Base-by-base conservation (phyloP, 1,140 invertebrate genomes). In the Trichoplusia ni region DNA sequence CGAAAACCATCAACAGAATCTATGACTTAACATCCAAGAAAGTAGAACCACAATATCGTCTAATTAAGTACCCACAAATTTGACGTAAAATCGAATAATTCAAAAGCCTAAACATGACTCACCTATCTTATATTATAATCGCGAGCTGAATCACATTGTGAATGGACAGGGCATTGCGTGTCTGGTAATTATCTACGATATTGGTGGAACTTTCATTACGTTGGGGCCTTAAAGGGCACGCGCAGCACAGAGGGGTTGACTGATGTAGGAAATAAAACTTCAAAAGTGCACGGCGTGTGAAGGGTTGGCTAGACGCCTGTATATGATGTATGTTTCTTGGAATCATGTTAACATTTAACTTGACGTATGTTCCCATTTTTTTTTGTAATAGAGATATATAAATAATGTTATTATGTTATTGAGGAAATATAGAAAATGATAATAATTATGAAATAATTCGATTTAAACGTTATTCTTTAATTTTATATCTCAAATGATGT, bases 161-260 rank as follows among this genome's bases (percentile, higher is more conserved):
- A 77, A 81, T 72, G 76, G 61, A 75, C 71, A 70, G 51, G 67
- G 66, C 63, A 56, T 79, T 75, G 78, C 79, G 81, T 81, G 81
- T 70, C 73, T 68, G 35, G 67, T 81, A 81, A 81, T 82, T 79
- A 79, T 77, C 73, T 75, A 66, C 44, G 33, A 37, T 42, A 58
- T 58, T 16, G 38, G 53, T 58, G 37, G 42, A 58, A 58, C 53
- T 42, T 58, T 58, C 53, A 58, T 58, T 58, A 42, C 16, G 37
- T 38, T 37, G 53, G 53, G 53, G 53, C 42, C 53, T 42, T 31
- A 58, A 42, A 58, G 53, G 53, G 23, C 53, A 58, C 37, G 13
- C 53, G 53, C 18, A 33, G 35, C 13, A 16, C 1, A 1, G 3
- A 0, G 38, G 53, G 37, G 38, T 54, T 54, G 53, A 58, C 0